Evolutionary conservation across 2,797 vertebrate genomes (phyloP).

Genomic region (Kryptopterus vitreolus): DNA sequence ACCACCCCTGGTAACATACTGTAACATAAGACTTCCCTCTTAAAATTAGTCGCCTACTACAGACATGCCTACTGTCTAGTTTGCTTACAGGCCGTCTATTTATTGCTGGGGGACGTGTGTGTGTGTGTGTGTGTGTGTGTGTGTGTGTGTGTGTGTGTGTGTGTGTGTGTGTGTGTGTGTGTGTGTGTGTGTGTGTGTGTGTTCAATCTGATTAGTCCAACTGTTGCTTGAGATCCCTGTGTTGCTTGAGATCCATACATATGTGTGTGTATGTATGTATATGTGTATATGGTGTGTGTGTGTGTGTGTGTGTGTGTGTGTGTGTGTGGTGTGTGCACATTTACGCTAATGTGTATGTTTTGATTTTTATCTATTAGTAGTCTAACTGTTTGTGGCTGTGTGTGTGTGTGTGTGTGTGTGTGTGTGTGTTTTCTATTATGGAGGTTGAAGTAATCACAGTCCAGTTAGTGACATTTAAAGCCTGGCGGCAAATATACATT

Average conservation of each 20-base stretch:
- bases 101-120: slow-evolving; percentile 64
- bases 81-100: slow-evolving; percentile 69
- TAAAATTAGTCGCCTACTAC: slow-evolving; percentile 46
- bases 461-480: not conserved
- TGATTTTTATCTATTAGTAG: no score
- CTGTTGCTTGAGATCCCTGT: slow-evolving; percentile 48
- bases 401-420: slow-evolving; percentile 59
- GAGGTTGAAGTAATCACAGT: not conserved
- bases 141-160: slow-evolving; percentile 59
- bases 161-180: not conserved
- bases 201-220: slow-evolving; percentile 72
- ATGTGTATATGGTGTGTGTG: slow-evolving; percentile 24
- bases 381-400: slow-evolving; percentile 52
- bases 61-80: slow-evolving; percentile 59
- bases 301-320: slow-evolving; percentile 64
- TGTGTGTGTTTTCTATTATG: not conserved
- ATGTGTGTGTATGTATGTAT: slow-evolving; percentile 61
- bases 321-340: not conserved
- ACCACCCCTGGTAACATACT: slow-evolving; percentile 43
- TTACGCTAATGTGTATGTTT: no score
- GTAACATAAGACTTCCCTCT: slow-evolving; percentile 43
- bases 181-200: slow-evolving; percentile 56
- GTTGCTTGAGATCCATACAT: no score
- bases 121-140: slow-evolving; percentile 56
- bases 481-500: not conserved